Evolutionary conservation across 1,140 invertebrate species (phyloP), one percentile per base, ranked within the genome.

Genomic region (Cotesia vestalis): DNA sequence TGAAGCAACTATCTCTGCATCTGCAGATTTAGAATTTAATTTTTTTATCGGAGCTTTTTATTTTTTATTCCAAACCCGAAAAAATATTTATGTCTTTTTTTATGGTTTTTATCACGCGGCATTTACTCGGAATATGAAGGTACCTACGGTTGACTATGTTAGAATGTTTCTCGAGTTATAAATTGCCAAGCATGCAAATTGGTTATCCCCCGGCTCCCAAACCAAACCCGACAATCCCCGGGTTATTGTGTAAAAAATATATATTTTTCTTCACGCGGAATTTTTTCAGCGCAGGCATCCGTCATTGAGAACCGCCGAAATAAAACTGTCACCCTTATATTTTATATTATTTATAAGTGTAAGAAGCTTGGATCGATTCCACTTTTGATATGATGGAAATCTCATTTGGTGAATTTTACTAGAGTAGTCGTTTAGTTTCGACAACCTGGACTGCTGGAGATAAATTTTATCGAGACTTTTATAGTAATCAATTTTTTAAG

Each of bases 131-230:
- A 59, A 20, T 8, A 11, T 11, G 40, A 46, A 46, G 40, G 71
- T 46, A 66, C 57, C 52, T 63, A 72, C 70, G 70, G 62, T 59
- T 20, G 57, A 59, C 57, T 59, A 59, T 27, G 27, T 27, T 27
- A 27, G 27, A 72, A 60, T 20, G n/a, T 27, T 63, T 67, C 36
- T 67, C 36, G 52, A 40, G 55, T 72, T 59, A 72, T 72, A 72
- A 72, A 72, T 72, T 66, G 12, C 62, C 38, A 36, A 59, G 63
- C 63, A 72, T 67, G 71, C 63, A 72, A 72, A 72, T 72, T 61
- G 51, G 71, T 53, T 27, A 36, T 17, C 64, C 64, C 36, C 34
- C 59, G 36, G 17, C 27, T 52, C 17, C 12, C n/a, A 27, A 27
- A 55, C 53, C 12, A 55, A 9, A 51, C 46, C 5, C n/a, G 12